Evolutionary conservation across 2,888 invertebrate genomes (phyloP), one percentile per base, ranked within the genome.

Genomic region (Biston stratarius): DNA sequence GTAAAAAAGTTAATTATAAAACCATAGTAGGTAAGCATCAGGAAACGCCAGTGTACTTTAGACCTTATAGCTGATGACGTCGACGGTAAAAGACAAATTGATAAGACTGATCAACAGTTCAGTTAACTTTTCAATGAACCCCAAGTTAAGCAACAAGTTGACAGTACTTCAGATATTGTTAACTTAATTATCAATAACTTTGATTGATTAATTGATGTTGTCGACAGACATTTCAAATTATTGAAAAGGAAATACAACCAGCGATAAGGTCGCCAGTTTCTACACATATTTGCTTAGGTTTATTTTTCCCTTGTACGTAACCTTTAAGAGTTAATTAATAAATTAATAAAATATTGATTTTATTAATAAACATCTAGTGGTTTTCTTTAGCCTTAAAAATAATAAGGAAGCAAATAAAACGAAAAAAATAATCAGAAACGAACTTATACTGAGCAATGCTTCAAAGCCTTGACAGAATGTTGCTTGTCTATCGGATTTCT

Each of bases 101-200:
- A 38, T 38, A 53, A 53, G 36, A 53, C 12, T 15, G 15, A 53
- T 38, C 10, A 53, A 38, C 7, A 53, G 44, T 15, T 24, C 24
- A 48, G 24, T 15, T 33, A 49, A 49, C 33, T 48, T 36, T 60
- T 38, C 14, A 5, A 34, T 47, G 5, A 15, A 62, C 40, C 12
- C 44, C 44, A 52, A 61, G 47, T 53, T 47, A 38, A 11, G 15
- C 45, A 56, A 57, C 57, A 45, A 64, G 42, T 64, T 64, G 45
- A 58, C 58, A 45, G 38, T 51, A 14, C 51, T 64, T 58, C 56
- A 57, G 52, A 57, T 24, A 42, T 63, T 14, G 24, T 52, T 64
- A 58, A 64, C 38, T 64, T 52, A n/a, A 52, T 52, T 24, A 36
- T 10, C 44, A 64, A 45, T 52, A 58, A 64, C 38, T 63, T 51